Conservation (phyloP, 2,888 invertebrate genomes). For the Helicoverpa assulta region DNA sequence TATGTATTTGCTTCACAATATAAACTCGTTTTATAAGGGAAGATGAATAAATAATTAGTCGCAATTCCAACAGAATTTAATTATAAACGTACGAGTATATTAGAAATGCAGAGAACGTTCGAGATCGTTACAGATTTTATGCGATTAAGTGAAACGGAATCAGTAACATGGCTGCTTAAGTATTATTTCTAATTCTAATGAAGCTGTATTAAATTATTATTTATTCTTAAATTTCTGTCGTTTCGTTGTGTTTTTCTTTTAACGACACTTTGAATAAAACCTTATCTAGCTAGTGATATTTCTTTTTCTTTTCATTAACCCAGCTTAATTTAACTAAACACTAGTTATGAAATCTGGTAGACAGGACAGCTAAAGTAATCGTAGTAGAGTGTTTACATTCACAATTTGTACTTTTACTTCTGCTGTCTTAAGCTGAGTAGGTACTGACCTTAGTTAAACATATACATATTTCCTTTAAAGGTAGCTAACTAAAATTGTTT, state of each 20-base stretch:
- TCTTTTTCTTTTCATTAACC: no score
- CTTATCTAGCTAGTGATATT: no score
- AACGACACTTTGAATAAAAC: no score
- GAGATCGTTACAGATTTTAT: conserved; percentile 51
- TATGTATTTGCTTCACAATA: conserved; percentile 22
- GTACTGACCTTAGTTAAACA: no score
- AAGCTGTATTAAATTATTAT: neutral
- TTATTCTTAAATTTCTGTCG: neutral
- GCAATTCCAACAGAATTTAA: conserved; percentile 49
- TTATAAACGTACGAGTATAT: conserved; percentile 49
- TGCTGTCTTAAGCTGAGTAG: no score
- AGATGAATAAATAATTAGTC: conserved; percentile 53
- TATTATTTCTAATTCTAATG: neutral
- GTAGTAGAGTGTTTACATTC: no score
- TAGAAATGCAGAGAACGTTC: conserved; percentile 53
- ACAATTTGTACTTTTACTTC: no score
- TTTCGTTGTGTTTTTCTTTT: neutral
- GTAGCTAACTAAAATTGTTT: neutral
- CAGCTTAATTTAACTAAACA: no score
- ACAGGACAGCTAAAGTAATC: no score
- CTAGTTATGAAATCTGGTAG: no score
- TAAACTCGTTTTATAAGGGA: conserved; percentile 17
- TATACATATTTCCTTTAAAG: no score
- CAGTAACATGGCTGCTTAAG: conserved; percentile 10
- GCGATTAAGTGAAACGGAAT: conserved; percentile 25